Percentiles rank a stretch among this genome's conserved stretches.
Evolutionary conservation across 2,113 vertebrate species (phyloP).

Genomic region (Oplegnathus fasciatus): DNA sequence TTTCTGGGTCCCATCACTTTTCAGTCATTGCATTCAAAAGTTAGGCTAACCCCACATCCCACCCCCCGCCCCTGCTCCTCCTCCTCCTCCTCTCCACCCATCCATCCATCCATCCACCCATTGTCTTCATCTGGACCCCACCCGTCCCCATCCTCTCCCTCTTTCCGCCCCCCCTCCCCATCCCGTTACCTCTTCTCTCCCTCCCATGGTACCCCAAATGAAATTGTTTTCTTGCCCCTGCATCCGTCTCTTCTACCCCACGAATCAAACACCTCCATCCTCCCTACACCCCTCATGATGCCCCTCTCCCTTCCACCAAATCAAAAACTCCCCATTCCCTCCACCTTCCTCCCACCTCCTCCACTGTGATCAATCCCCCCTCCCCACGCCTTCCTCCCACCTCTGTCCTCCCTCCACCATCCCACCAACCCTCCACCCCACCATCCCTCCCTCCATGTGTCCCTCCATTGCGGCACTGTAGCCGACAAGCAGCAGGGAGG

Average conservation of each 20-base stretch:
- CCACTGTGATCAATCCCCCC: slow-evolving; percentile 32
- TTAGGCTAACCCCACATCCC: slow-evolving; percentile 74
- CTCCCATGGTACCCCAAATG: slow-evolving; percentile 16
- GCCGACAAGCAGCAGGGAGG: slow-evolving; percentile 86
- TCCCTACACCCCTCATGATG: slow-evolving; percentile 19
- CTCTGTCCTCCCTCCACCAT: slow-evolving; percentile 16
- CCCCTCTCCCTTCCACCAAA: slow-evolving; percentile 33
- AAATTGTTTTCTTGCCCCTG: slow-evolving; percentile 44
- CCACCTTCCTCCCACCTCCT: slow-evolving; percentile 25
- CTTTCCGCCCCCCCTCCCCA: slow-evolving; percentile 10
- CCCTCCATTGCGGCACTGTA: slow-evolving; percentile 72
- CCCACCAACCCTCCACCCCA: slow-evolving; percentile 29
- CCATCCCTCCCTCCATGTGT: slow-evolving; percentile 49
- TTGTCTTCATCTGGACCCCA: slow-evolving; percentile 49
- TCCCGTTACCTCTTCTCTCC: neutral
- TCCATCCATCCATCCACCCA: slow-evolving; percentile 12
- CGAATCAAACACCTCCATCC: slow-evolving; percentile 53
- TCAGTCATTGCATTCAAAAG: slow-evolving; percentile 74
- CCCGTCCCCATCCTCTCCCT: neutral
- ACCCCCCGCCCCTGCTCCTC: slow-evolving; percentile 46
- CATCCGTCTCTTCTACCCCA: slow-evolving; percentile 45
- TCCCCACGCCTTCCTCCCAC: neutral
- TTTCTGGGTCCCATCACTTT: slow-evolving; percentile 69
- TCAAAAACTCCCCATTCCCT: slow-evolving; percentile 38
- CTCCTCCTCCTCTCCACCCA: slow-evolving; percentile 48